Percentiles rank a stretch among this genome's conserved stretches.
phyloP scores from a whole-genome alignment of 2,888 invertebrate genomes.

The Aphidius colemani region DNA sequence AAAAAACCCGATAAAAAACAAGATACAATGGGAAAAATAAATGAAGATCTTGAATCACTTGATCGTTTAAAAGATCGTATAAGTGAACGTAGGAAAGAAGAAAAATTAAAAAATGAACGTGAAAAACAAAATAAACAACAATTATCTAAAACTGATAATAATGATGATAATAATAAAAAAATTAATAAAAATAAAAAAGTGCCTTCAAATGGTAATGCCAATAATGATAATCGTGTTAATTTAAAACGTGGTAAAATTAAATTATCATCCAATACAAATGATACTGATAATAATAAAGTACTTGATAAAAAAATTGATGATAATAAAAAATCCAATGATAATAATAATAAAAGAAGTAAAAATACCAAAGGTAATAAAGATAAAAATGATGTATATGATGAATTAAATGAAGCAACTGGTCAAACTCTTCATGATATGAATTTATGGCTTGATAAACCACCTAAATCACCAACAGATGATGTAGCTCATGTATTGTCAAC shows the following conservation, averaged over 20 bases:
- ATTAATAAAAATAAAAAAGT: slow-evolving; percentile 55
- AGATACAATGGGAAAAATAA: slow-evolving; percentile 51
- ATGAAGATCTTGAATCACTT: slow-evolving; percentile 55
- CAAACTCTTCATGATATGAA: slow-evolving; percentile 78
- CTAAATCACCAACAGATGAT: slow-evolving; percentile 75
- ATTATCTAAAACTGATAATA: slow-evolving; percentile 42
- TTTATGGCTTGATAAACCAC: slow-evolving; percentile 86
- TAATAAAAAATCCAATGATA: slow-evolving; percentile 39
- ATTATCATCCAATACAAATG: slow-evolving; percentile 33
- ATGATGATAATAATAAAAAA: neutral
- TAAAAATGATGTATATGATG: slow-evolving; percentile 67
- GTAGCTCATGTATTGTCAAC: slow-evolving; percentile 77
- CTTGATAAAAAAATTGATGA: slow-evolving; percentile 46
- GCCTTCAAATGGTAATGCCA: slow-evolving; percentile 58
- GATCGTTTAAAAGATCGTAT: slow-evolving; percentile 57
- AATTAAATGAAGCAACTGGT: slow-evolving; percentile 73
- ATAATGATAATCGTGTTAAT: slow-evolving; percentile 49
- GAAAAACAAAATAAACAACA: slow-evolving; percentile 49
- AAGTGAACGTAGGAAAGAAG: slow-evolving; percentile 53
- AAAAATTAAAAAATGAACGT: slow-evolving; percentile 52
- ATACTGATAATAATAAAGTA: slow-evolving; percentile 7
- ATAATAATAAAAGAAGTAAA: slow-evolving; percentile 51
- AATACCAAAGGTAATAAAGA: slow-evolving; percentile 43
- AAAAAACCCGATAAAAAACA: slow-evolving; percentile 49
- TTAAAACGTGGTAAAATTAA: slow-evolving; percentile 50